A percentile compares a stretch with the other conserved stretches of the same genome.
phyloP scores from a whole-genome alignment of 2,888 invertebrate species.

The Diaperis boleti region DNA sequence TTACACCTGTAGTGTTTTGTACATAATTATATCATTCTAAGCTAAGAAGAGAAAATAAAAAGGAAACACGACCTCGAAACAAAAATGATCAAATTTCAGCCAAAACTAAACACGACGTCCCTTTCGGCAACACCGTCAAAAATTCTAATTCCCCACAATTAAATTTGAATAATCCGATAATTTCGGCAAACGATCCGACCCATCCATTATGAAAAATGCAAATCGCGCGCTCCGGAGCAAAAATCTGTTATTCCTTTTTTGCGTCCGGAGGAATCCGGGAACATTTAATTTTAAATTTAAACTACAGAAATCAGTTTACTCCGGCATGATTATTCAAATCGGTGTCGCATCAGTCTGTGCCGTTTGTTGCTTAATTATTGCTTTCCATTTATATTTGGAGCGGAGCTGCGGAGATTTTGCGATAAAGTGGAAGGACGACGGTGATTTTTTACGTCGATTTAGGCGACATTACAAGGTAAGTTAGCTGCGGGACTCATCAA shows the following conservation, averaged over 20 bases:
- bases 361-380: slow-evolving; percentile 19
- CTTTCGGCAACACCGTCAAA: no score
- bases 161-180: slow-evolving; percentile 3
- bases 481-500: slow-evolving; percentile 11
- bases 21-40: no score
- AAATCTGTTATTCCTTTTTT: slow-evolving; percentile 2
- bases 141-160: background rate
- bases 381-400: slow-evolving; percentile 17
- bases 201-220: slow-evolving; percentile 6
- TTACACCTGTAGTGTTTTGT: no score
- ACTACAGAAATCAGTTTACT: slow-evolving; percentile 13
- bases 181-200: background rate
- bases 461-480: slow-evolving; percentile 5
- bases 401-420: no score
- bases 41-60: no score
- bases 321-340: slow-evolving; percentile 17
- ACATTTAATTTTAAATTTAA: slow-evolving; percentile 18
- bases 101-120: no score
- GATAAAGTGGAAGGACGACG: no score
- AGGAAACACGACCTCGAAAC: no score
- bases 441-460: slow-evolving; percentile 6
- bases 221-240: no score
- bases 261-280: background rate
- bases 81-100: no score
- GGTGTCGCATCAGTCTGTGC: slow-evolving; percentile 6